Evolutionary conservation across 2,888 invertebrate genomes (phyloP).

Genomic region (Nomada ferruginata): DNA sequence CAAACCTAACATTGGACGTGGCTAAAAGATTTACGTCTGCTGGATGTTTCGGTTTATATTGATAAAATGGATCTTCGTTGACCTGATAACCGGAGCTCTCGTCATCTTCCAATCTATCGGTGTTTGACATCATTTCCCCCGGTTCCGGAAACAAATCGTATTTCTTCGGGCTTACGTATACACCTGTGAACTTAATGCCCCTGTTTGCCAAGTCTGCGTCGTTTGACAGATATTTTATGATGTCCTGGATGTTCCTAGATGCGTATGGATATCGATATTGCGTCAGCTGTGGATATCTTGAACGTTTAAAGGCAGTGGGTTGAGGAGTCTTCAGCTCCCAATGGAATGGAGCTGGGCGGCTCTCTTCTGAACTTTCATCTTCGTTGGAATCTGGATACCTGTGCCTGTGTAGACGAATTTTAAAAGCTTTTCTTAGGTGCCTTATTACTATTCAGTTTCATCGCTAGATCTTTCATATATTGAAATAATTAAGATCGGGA

Average conservation of each 20-base stretch:
- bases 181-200: constrained; percentile 83
- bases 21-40: constrained; percentile 91
- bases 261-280: constrained; percentile 81
- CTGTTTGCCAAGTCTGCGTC: constrained; percentile 74
- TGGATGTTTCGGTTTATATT: constrained; percentile 90
- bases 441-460: too few species aligned
- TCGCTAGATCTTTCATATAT: too few species aligned
- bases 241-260: constrained; percentile 82
- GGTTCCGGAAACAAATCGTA: constrained; percentile 71
- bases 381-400: constrained; percentile 68
- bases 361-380: constrained; percentile 74
- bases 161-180: constrained; percentile 82
- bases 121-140: constrained; percentile 74
- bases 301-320: constrained; percentile 79
- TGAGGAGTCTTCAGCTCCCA: constrained; percentile 80
- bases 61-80: constrained; percentile 88
- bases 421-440: not conserved
- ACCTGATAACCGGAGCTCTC: constrained; percentile 78
- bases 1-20: constrained; percentile 83
- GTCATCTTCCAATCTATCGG: constrained; percentile 73
- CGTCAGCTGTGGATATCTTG: constrained; percentile 80
- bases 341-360: constrained; percentile 85
- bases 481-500: not conserved
- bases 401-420: constrained; percentile 59
- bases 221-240: constrained; percentile 81